Evolutionary conservation across 1,140 invertebrate genomes (phyloP).

Genomic region (Zophobas morio): DNA sequence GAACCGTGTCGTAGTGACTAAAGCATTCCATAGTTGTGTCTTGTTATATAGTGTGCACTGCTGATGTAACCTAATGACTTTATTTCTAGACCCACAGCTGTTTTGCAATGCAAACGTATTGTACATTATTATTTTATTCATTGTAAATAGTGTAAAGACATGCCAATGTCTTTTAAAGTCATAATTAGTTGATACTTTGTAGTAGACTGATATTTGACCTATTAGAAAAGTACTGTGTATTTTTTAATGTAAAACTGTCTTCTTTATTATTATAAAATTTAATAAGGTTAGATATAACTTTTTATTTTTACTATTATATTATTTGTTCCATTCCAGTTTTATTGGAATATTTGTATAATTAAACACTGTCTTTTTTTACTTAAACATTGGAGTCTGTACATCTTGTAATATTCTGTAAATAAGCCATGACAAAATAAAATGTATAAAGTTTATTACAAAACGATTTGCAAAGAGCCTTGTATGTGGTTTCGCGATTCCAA

Average conservation of each 20-base stretch:
- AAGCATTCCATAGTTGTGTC: constrained; percentile 67
- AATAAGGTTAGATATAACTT: constrained; percentile 53
- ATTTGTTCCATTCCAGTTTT: constrained; percentile 67
- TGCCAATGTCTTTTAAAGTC: constrained; percentile 63
- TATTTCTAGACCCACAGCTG: constrained; percentile 61
- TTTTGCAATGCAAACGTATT: constrained; percentile 61
- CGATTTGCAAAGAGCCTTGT: constrained; percentile 14
- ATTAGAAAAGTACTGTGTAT: constrained; percentile 65
- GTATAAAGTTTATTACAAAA: constrained; percentile 8
- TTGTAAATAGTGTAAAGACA: constrained; percentile 69
- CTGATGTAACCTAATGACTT: constrained; percentile 56
- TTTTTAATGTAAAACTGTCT: constrained; percentile 66
- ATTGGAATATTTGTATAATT: constrained; percentile 66
- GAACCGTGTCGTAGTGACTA: constrained; percentile 60
- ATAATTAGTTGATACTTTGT: constrained; percentile 62
- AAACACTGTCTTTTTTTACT: constrained; percentile 63
- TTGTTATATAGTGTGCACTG: constrained; percentile 63
- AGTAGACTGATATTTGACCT: constrained; percentile 67
- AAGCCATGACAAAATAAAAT: constrained; percentile 47
- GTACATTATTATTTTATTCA: constrained; percentile 63
- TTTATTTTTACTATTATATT: constrained; percentile 58
- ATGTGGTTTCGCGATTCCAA: not conserved
- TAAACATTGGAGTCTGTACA: constrained; percentile 66
- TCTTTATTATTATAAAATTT: constrained; percentile 56
- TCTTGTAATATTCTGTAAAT: constrained; percentile 64